Evolutionary conservation across 2,888 invertebrate species (phyloP).

Genomic region (Holacanthella duospinosa): DNA sequence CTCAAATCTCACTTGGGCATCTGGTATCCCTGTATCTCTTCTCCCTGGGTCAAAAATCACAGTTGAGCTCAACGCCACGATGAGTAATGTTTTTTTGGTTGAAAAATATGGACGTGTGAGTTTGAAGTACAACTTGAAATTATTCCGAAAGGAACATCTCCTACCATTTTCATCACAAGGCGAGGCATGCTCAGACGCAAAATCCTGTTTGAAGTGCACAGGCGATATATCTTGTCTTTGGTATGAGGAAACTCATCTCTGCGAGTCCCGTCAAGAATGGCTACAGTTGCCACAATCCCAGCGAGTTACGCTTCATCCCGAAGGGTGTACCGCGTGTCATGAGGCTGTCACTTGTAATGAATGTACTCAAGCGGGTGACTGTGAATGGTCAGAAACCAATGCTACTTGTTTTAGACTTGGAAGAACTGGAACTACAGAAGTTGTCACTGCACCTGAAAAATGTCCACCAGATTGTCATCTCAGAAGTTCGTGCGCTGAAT

Average conservation of each 20-base stretch:
- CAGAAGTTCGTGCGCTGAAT: conserved; percentile 65
- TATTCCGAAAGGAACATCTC: conserved; percentile 26
- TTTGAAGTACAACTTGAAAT: conserved; percentile 16
- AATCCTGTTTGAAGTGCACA: conserved; percentile 28
- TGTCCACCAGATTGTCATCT: conserved; percentile 75
- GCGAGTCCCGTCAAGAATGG: neutral
- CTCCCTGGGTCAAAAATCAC: conserved; percentile 47
- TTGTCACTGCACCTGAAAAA: conserved; percentile 48
- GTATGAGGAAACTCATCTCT: conserved; percentile 14
- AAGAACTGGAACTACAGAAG: conserved; percentile 44
- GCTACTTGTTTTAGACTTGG: conserved; percentile 74
- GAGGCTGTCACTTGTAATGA: conserved; percentile 80
- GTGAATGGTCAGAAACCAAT: conserved; percentile 89
- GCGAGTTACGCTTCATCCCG: conserved; percentile 41
- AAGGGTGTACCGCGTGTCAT: conserved; percentile 80
- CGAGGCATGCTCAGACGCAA: neutral
- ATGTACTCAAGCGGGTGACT: conserved; percentile 58
- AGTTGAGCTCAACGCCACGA: conserved; percentile 26
- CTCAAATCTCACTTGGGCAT: conserved; percentile 49
- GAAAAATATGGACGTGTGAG: conserved; percentile 27
- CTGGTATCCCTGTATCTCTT: conserved; percentile 43
- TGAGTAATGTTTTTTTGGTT: conserved; percentile 14
- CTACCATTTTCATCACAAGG: conserved; percentile 16
- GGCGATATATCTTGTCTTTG: conserved; percentile 30
- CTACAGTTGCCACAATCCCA: neutral